Evolutionary conservation across 2,888 invertebrate genomes (phyloP), one percentile per base, ranked within the genome.

Genomic region (Chrysolina haemoptera): DNA sequence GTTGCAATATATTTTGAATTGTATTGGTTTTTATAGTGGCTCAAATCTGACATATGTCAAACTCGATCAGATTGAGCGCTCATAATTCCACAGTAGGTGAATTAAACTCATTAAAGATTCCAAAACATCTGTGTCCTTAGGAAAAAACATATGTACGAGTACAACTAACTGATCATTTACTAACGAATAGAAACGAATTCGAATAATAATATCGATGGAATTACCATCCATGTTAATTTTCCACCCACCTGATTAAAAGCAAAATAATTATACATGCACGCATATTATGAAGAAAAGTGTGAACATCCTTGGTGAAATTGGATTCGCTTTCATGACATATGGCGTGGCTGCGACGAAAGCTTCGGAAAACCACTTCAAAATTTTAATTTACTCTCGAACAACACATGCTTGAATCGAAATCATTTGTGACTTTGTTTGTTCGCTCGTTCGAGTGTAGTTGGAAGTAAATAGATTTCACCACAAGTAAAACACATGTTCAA

Each of bases 401-500:
- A 50, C 70, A 71, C 65, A 71, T 59, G 59, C 20, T 62, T 16
- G 53, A 53, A 67, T 53, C 20, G 53, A 67, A 53, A 53, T 53
- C 27, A 22, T 22, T 65, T 48, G 22, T 48, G 46, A 64, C 64
- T 43, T n/a, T 50, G 50, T 35, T 67, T 18, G 53, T 67, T 67
- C 53, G 50, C 67, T 18, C 35, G 48, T 53, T 40, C 18, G 18
- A 53, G 66, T 53, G 67, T 40, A 40, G 67, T 43, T 43, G 46
- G 20, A 65, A 69, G 59, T 70, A 53, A 70, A 70, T 70, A 41
- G 68, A 74, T 74, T 71, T 68, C 65, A 48, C 74, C 76, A 77
- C 71, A 73, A 73, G 75, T 74, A 71, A 53, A 71, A 68, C 77
- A 77, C 73, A 78, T 78, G 78, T 76, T 74, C 53, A 43, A 40